phyloP scores from a whole-genome alignment of 2,113 vertebrate genomes.

The Symphodus melops region DNA sequence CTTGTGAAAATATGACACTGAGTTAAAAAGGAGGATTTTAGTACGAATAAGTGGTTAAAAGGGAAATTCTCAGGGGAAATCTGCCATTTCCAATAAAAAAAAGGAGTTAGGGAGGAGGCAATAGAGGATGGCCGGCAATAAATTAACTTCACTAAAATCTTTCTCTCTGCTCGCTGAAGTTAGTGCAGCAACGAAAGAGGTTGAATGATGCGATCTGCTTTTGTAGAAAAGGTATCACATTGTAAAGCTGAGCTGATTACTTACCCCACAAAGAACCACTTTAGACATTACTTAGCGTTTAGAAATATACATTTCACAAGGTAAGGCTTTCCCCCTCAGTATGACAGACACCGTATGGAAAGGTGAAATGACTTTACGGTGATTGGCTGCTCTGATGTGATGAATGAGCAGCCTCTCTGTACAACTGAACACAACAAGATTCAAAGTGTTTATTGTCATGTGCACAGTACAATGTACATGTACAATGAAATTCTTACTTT shows the following conservation, averaged over 20 bases:
- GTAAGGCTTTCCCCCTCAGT: conserved; percentile 36
- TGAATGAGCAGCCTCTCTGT: conserved; percentile 4
- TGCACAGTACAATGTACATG: no score
- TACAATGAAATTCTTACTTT: no score
- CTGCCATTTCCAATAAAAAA: conserved; percentile 35
- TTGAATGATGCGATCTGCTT: conserved; percentile 38
- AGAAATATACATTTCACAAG: conserved; percentile 32
- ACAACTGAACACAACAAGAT: conserved; percentile 34
- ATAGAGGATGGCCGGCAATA: conserved; percentile 19
- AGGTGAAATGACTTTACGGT: conserved; percentile 60
- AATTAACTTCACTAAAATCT: conserved; percentile 31
- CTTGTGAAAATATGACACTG: conserved; percentile 13
- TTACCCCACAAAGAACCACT: conserved; percentile 44
- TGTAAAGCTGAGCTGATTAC: conserved; percentile 71
- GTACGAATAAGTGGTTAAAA: background rate
- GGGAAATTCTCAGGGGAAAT: conserved; percentile 18
- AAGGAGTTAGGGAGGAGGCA: conserved; percentile 15
- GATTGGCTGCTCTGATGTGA: conserved; percentile 60
- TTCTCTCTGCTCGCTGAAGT: conserved; percentile 9
- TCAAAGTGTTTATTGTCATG: no score
- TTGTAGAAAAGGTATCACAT: conserved; percentile 58
- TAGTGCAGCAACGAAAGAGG: background rate
- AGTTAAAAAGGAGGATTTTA: conserved; percentile 1
- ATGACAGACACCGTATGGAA: conserved; percentile 37
- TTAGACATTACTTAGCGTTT: background rate